A percentile compares a stretch with the other conserved stretches of the same genome.
Evolutionary conservation across 2,113 vertebrate genomes (phyloP).

Genomic region (Platycercus adscitus): DNA sequence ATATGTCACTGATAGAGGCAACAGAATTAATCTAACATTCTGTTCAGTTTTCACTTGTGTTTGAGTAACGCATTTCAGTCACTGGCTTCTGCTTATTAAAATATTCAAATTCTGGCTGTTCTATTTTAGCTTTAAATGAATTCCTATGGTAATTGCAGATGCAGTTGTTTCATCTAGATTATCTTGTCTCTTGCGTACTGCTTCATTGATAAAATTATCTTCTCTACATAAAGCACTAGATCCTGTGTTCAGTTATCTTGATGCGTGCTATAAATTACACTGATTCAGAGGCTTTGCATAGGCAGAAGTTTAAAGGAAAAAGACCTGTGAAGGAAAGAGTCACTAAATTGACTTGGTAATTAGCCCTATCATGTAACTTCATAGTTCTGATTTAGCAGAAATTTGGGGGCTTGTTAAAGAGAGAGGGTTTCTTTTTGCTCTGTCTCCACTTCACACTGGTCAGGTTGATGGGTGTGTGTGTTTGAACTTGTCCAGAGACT

Average conservation of each 20-base stretch:
- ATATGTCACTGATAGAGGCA: not conserved
- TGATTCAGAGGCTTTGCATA: constrained; percentile 28
- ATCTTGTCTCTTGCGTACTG: not conserved
- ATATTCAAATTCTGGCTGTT: not conserved
- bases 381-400: constrained; percentile 25
- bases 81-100: not conserved
- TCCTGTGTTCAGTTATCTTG: constrained; percentile 43
- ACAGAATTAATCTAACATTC: not conserved
- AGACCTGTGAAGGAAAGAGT: constrained; percentile 28
- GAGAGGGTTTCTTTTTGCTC: not conserved
- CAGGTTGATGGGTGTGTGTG: not conserved
- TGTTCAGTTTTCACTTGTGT: not conserved
- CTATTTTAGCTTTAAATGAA: not conserved
- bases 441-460: not conserved
- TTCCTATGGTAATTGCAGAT: not conserved
- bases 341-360: constrained; percentile 49
- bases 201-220: not conserved
- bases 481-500: not conserved
- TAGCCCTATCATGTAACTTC: constrained; percentile 56
- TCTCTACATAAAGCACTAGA: not conserved
- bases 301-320: constrained; percentile 52
- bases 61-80: not conserved
- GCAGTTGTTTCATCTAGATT: not conserved
- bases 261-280: constrained; percentile 2
- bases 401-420: not conserved